Percentiles rank a stretch among this genome's conserved stretches.
phyloP scores from a whole-genome alignment of 2,888 invertebrate genomes.

The Ptychoptera albimana region DNA sequence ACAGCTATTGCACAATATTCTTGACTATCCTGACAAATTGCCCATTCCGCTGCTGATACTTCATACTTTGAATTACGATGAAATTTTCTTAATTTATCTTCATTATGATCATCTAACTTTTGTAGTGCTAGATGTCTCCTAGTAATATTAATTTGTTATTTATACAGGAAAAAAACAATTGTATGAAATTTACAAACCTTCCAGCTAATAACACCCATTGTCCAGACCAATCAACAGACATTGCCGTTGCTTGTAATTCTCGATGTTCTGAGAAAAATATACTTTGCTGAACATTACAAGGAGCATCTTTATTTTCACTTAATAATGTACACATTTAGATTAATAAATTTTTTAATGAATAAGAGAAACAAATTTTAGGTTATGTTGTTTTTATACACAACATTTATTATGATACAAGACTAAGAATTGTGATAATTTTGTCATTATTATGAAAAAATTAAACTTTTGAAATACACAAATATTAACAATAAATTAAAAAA shows the following conservation, averaged over 20 bases:
- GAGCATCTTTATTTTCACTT: background rate
- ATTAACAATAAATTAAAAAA: too few relatives aligned
- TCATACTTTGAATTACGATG: constrained; percentile 85
- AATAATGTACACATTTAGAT: too few relatives aligned
- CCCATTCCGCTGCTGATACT: constrained; percentile 85
- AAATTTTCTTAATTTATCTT: constrained; percentile 49
- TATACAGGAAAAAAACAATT: constrained; percentile 9
- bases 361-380: too few relatives aligned
- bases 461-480: too few relatives aligned
- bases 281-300: constrained; percentile 22
- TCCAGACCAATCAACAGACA: constrained; percentile 80
- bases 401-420: too few relatives aligned
- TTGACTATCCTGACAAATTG: constrained; percentile 59
- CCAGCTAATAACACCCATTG: constrained; percentile 76
- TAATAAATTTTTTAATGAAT: too few relatives aligned
- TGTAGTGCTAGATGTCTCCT: constrained; percentile 59
- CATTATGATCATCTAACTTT: constrained; percentile 45
- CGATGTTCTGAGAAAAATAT: constrained; percentile 47
- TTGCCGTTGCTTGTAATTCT: constrained; percentile 79
- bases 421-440: too few relatives aligned
- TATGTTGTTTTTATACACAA: too few relatives aligned
- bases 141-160: background rate
- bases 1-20: constrained; percentile 81
- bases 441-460: too few relatives aligned
- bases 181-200: constrained; percentile 25